Conservation (phyloP, 2,797 vertebrate species). For the Sebastes elongatus region DNA sequence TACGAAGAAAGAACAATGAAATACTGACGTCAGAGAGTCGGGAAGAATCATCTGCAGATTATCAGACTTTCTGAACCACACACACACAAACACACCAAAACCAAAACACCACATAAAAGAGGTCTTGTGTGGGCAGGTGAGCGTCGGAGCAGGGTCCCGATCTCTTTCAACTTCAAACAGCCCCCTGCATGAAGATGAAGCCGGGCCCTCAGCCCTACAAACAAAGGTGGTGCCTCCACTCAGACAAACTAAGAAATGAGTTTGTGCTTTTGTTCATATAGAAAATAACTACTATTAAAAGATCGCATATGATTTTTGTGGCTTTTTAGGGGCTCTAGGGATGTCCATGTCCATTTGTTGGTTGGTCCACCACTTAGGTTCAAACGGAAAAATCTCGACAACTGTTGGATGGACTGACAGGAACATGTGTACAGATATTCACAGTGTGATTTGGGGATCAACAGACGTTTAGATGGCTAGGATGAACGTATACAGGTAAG, state of each 20-base stretch:
- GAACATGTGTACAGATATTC: background rate
- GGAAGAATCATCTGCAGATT: slow-evolving; percentile 35
- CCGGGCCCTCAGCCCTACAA: slow-evolving; percentile 68
- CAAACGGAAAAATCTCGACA: background rate
- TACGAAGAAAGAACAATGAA: background rate
- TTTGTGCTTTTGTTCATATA: background rate
- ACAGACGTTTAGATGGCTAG: background rate
- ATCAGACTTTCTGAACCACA: slow-evolving; percentile 35
- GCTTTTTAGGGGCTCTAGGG: background rate
- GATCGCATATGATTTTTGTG: background rate
- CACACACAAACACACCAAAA: slow-evolving; percentile 37
- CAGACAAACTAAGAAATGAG: slow-evolving; percentile 12
- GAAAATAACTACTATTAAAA: background rate
- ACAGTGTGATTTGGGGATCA: background rate
- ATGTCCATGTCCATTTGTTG: background rate
- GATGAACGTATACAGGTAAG: background rate
- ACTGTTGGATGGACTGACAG: background rate
- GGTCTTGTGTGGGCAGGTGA: slow-evolving; percentile 75
- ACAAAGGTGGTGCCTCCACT: slow-evolving; percentile 76
- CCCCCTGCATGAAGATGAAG: slow-evolving; percentile 71
- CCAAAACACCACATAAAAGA: slow-evolving; percentile 79
- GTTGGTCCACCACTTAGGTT: background rate
- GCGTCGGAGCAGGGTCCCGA: slow-evolving; percentile 50
- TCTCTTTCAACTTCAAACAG: slow-evolving; percentile 83
- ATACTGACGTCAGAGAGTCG: slow-evolving; percentile 33